Evolutionary conservation across 1,140 invertebrate genomes (phyloP), one percentile per base, ranked within the genome.

Genomic region (Papilio glaucus): DNA sequence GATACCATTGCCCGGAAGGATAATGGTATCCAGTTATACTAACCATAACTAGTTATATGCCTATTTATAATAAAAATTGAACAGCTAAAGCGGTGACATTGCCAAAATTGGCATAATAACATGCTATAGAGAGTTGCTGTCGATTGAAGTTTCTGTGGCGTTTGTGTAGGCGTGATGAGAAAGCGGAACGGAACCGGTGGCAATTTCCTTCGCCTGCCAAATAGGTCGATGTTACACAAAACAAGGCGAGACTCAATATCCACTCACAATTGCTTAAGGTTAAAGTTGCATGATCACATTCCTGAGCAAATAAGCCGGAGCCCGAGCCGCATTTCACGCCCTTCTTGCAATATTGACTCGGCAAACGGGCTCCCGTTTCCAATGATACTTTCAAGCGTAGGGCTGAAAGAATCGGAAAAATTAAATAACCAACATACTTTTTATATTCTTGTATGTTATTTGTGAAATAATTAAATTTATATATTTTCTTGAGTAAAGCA

Each of bases 231-330:
- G 78, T 73, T 77, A 77, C 65, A 85, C 76, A 83, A 83, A 73
- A 77, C 77, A 79, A 77, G 78, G 78, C 77, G 71, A 69, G 75
- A 85, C 83, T 83, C 84, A 85, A 87, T 90, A 88, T 86, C 83
- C 76, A 76, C 76, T 80, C 75, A 82, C 85, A 85, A 86, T 87
- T 69, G 87, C 78, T 78, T 85, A 74, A 83, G 76, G 84, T 87
- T 88, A 89, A 89, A 89, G 77, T 88, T 87, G 83, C 85, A 88
- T 86, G 82, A 87, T 85, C 81, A 87, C 85, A 89, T 87, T 88
- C 83, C 84, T 84, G 82, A 88, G 77, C 77, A 81, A 88, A 91
- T 87, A 89, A 84, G 80, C 71, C 75, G 78, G 72, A 71, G 77
- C 75, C 57, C 78, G 73, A 61, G 80, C 76, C 78, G 75, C 81